Evolutionary conservation across 2,797 vertebrate genomes (phyloP).

Genomic region (Meda fulgida): DNA sequence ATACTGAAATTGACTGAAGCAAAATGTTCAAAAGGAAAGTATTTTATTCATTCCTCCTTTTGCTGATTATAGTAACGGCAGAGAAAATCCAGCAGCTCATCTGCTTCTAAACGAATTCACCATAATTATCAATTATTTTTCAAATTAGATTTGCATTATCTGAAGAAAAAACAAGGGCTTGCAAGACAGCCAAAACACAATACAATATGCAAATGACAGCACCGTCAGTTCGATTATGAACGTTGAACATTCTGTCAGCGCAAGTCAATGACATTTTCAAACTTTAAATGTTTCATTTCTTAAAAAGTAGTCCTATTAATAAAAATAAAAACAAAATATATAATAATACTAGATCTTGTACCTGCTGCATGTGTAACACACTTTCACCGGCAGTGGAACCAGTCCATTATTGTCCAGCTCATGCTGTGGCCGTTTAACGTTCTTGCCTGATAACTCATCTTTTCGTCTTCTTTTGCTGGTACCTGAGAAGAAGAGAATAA

Average conservation of each 20-base stretch:
- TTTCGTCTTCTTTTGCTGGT: slow-evolving; percentile 96
- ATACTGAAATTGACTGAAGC: too few species aligned
- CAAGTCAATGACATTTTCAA: background rate
- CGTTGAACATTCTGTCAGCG: background rate
- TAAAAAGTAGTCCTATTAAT: background rate
- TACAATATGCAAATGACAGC: background rate
- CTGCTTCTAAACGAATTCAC: background rate
- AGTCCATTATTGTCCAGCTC: slow-evolving; percentile 94
- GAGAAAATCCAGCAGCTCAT: background rate
- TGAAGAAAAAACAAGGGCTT: background rate
- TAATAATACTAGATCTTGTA: slow-evolving; percentile 64
- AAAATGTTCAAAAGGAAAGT: background rate
- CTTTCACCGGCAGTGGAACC: slow-evolving; percentile 94
- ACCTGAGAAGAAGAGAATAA: slow-evolving; percentile 75
- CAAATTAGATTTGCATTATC: background rate
- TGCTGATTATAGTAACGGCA: background rate
- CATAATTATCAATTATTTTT: background rate
- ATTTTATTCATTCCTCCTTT: background rate
- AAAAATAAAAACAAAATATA: background rate
- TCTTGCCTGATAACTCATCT: slow-evolving; percentile 93
- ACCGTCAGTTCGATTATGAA: background rate
- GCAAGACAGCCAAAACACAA: background rate
- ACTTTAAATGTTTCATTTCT: too few species aligned
- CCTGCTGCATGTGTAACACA: slow-evolving; percentile 97
- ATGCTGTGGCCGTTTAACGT: slow-evolving; percentile 92